Evolutionary conservation across 2,888 invertebrate genomes (phyloP).

Genomic region (Tanytarsus gracilentus): DNA sequence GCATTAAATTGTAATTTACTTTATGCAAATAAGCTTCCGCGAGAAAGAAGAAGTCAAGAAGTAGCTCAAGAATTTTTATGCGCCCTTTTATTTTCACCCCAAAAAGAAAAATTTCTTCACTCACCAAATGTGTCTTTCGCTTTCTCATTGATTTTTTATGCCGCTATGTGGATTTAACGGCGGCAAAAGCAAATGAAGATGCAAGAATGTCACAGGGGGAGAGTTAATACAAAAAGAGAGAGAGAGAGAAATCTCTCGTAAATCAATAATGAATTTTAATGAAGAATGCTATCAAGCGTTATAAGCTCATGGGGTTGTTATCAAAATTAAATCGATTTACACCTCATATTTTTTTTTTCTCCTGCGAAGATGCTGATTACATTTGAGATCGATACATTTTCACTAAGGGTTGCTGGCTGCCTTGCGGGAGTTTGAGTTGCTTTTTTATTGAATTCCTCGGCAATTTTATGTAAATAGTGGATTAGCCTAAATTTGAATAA

Average conservation of each 20-base stretch:
- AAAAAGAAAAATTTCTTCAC: neutral
- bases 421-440: no score
- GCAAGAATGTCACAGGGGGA: neutral
- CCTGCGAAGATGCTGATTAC: no score
- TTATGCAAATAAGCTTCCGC: slow-evolving; percentile 29
- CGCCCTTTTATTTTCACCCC: slow-evolving; percentile 1
- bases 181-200: no score
- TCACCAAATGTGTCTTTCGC: neutral
- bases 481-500: no score
- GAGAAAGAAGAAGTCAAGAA: neutral
- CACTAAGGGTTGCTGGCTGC: no score
- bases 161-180: no score
- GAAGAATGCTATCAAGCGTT: slow-evolving; percentile 21
- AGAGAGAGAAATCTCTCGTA: neutral
- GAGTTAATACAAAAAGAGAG: neutral
- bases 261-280: slow-evolving; percentile 29
- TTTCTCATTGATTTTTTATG: slow-evolving; percentile 22
- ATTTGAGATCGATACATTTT: no score
- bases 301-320: slow-evolving; percentile 1
- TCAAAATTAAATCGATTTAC: slow-evolving; percentile 27
- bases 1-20: slow-evolving; percentile 29
- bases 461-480: no score
- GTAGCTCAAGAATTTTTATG: slow-evolving; percentile 16
- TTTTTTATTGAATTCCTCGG: no score
- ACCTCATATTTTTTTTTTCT: slow-evolving; percentile 9